phyloP scores from a whole-genome alignment of 2,797 vertebrate species.

The Melanotaenia maccullochi region DNA sequence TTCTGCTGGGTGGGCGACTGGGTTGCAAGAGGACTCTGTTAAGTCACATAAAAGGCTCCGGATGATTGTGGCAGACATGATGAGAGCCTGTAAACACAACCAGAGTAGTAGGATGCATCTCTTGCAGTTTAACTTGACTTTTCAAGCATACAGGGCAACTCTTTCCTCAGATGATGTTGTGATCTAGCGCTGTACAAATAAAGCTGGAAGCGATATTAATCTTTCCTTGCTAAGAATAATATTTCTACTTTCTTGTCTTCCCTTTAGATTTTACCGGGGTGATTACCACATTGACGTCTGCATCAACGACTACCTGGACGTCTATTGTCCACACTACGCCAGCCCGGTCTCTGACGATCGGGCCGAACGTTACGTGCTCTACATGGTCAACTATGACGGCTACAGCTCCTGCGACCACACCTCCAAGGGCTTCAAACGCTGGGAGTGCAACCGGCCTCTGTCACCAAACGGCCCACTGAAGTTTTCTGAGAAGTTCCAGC shows the following conservation, averaged over 20 bases:
- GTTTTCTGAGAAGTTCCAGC: constrained; percentile 99
- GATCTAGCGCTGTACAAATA: no score
- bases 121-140: constrained; percentile 5
- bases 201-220: no score
- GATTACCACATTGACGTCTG: constrained; percentile 98
- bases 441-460: constrained; percentile 97
- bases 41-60: constrained; percentile 26
- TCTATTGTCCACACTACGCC: constrained; percentile 95
- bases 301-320: constrained; percentile 98
- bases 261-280: constrained; percentile 90
- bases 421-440: constrained; percentile 97
- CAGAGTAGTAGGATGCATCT: constrained; percentile 23
- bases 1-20: constrained; percentile 22
- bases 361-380: constrained; percentile 94
- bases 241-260: not conserved
- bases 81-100: constrained; percentile 55
- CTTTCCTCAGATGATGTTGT: constrained; percentile 5
- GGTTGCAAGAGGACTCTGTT: constrained; percentile 16
- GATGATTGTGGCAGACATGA: constrained; percentile 59
- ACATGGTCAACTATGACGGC: constrained; percentile 99
- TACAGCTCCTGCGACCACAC: constrained; percentile 98
- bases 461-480: constrained; percentile 95
- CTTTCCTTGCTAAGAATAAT: not conserved
- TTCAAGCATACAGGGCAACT: constrained; percentile 1
- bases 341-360: constrained; percentile 90